Base-by-base conservation (phyloP, 2,888 invertebrate genomes). In the Gortyna flavago region DNA sequence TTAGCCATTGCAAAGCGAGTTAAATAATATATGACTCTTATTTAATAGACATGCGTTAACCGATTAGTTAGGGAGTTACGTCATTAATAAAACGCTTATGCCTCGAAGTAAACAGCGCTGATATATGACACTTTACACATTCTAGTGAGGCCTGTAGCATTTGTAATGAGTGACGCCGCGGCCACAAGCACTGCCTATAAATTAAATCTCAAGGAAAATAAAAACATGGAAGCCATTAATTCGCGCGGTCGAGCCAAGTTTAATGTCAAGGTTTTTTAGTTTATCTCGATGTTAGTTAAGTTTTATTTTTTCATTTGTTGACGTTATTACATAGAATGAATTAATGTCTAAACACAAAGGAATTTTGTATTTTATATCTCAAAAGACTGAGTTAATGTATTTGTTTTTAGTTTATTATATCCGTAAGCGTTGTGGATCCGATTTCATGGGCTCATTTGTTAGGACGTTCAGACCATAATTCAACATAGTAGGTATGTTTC, bases 141-240 rank as follows among this genome's bases (percentile, higher is more conserved):
- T 95, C 94, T 95, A 95, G 91, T 90, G 91, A 91, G 93, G 92
- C 90, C 93, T 92, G 91, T 90, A 93, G 94, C 94, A 95, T 95
- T 95, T 93, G 95, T 96, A 95, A 95, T 94, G 95, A 95, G 95
- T 95, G 95, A 95, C 95, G 94, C 94, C 91, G 93, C 91, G 92
- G 93, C 92, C 92, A 92, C 94, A 93, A 94, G 92, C 95, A 90
- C 91, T 92, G 94, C 91, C 94, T 94, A 96, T 96, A 96, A 96
- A 96, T 96, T 96, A 96, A 95, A 96, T 96, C 96, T 96, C 95
- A 95, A 96, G 96, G 96, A 96, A 96, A 96, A 96, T 96, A 96
- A 96, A 96, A 96, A 96, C 96, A 95, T 96, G 96, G 96, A 96
- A 96, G 95, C 95, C 95, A 96, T 96, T 96, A 96, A 96, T 96